Base-by-base conservation (phyloP, 2,888 invertebrate genomes). In the Sussaba pulchella region DNA sequence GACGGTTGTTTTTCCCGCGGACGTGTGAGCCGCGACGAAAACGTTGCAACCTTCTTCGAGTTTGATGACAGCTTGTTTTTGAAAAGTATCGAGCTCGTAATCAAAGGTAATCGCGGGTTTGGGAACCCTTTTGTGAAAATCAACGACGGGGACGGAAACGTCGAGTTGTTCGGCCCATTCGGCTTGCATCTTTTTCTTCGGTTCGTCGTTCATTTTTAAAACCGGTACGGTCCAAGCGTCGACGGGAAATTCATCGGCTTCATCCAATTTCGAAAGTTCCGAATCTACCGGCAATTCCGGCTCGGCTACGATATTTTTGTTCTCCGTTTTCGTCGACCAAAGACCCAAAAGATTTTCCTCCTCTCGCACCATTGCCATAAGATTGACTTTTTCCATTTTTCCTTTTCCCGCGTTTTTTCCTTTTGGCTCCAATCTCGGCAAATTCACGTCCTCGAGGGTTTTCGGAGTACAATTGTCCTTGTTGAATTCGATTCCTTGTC, bases 1-100 rank as follows among this genome's bases (percentile, higher is more conserved):
- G 0, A 99, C 99, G 0, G 99, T 99, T 0, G 99, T 99, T 93
- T 99, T 99, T 24, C 97, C 98, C 0, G 99, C 99, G 0, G 99
- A 99, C 0, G 99, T 99, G 90, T 99, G 99, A 0, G 99, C 99
- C 0, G 99, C 99, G 0, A 99, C 99, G 92, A 99, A 99, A 0
- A 99, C 98, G 91, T 98, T 98, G 87, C 98, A 96, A 12, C 97
- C 96, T 87, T 97, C 96, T 93, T 99, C 99, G 71, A 99, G 93
- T 91, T 97, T 97, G 5, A 99, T 92, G 78, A 99, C 98, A 0
- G 99, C 99, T 94, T 97, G 97, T 93, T 99, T 99, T 91, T 99
- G 99, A 91, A 99, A 99, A 24, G 95, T 97, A 92, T 99, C 99
- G 88, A 99, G 93, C 88, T 98, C 97, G 92, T 99, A 99, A 0